These are phyloP conservation scores for Nephrotoma flavescens DNA, from an alignment of 2,888 invertebrate genomes.

Conservation along the genomic window DNA sequence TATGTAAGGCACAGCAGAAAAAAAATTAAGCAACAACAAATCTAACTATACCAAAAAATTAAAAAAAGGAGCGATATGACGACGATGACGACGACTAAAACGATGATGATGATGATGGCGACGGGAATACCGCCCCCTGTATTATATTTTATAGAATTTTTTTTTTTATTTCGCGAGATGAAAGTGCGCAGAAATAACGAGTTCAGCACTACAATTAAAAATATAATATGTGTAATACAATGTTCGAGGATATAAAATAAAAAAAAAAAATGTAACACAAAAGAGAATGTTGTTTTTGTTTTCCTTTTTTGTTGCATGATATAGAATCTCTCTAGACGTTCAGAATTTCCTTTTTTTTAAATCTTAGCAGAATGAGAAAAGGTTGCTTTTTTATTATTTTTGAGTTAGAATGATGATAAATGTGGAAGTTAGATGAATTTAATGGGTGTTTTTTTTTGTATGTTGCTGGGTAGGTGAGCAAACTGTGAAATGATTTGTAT, in stretches of 20 bases:
- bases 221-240: slow-evolving; percentile 13
- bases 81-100: not conserved
- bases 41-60: slow-evolving; percentile 3
- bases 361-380: not conserved
- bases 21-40: slow-evolving; percentile 3
- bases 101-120: slow-evolving; percentile 4
- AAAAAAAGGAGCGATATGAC: slow-evolving; percentile 1
- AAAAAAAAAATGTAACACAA: not conserved
- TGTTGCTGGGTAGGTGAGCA: not conserved
- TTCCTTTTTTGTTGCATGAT: not conserved
- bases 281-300: slow-evolving; percentile 1
- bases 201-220: slow-evolving; percentile 16
- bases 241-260: not conserved
- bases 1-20: not conserved
- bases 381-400: not conserved
- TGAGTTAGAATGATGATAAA: not conserved
- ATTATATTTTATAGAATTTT: not conserved
- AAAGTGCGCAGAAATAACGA: slow-evolving; percentile 17
- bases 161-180: slow-evolving; percentile 14
- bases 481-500: not conserved
- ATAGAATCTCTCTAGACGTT: slow-evolving; percentile 2
- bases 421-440: not conserved
- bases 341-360: not conserved
- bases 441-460: not conserved
- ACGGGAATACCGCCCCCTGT: slow-evolving; percentile 6